Percentiles rank a stretch among this genome's conserved stretches.
These are phyloP conservation scores for Panagrolaimus sp. DNA, from an alignment of 1,140 invertebrate genomes.

Conservation along the genomic window DNA sequence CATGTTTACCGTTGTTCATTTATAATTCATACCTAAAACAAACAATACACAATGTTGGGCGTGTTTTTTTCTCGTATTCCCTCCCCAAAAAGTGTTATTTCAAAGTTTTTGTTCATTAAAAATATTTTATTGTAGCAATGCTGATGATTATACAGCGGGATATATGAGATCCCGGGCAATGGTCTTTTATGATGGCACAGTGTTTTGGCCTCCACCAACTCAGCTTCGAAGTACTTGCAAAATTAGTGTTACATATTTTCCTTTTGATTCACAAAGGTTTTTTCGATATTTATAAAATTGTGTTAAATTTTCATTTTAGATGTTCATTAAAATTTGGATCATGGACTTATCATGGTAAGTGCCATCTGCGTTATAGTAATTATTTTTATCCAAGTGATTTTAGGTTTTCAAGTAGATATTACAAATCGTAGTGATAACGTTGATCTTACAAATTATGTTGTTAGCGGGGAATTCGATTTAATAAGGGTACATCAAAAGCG, in stretches of 20 bases:
- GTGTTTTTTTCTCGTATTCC: no score
- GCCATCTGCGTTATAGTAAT: no score
- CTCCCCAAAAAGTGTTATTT: no score
- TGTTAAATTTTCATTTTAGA: no score
- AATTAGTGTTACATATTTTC: constrained; percentile 62
- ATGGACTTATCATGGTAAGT: constrained; percentile 82
- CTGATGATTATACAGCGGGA: constrained; percentile 62
- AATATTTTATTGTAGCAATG: constrained; percentile 51
- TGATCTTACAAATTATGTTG: constrained; percentile 65
- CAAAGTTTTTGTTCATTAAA: background rate
- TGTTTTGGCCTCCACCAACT: constrained; percentile 62
- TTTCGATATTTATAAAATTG: no score
- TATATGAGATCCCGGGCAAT: constrained; percentile 61
- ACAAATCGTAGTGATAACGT: constrained; percentile 63
- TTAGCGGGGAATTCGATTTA: constrained; percentile 66
- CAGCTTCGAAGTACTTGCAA: constrained; percentile 61
- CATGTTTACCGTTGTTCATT: no score
- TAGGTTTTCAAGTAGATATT: constrained; percentile 63
- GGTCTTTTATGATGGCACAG: constrained; percentile 60
- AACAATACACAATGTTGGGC: no score
- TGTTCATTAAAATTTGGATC: constrained; percentile 75
- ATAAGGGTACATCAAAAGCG: constrained; percentile 41
- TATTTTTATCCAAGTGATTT: no score
- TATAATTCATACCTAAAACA: no score
- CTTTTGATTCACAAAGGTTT: constrained; percentile 59